Conservation (phyloP, 2,888 invertebrate genomes). For the Troides oblongomaculatus region DNA sequence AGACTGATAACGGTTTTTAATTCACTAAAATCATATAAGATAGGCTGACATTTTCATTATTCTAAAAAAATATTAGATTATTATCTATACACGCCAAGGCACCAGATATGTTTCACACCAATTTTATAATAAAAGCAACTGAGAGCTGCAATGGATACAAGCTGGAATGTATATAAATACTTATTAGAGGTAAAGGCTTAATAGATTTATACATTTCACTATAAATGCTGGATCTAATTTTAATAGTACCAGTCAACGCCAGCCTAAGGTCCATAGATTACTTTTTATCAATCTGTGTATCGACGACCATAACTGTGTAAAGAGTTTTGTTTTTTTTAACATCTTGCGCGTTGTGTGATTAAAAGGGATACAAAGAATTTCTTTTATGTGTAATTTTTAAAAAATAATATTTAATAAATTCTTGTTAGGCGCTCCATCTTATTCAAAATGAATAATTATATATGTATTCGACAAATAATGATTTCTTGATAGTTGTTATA, state of each 20-base stretch:
- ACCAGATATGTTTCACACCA: conserved; percentile 35
- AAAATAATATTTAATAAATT: not conserved
- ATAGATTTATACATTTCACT: not conserved
- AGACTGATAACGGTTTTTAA: not conserved
- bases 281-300: no score
- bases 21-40: not conserved
- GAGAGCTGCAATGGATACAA: conserved; percentile 43
- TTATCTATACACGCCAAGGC: conserved; percentile 33
- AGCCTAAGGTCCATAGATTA: not conserved
- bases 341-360: not conserved
- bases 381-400: not conserved
- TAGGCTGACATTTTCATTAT: conserved; percentile 9
- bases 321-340: not conserved
- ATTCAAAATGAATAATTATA: not conserved
- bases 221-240: not conserved
- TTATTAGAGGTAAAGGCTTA: conserved; percentile 60
- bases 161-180: conserved; percentile 61
- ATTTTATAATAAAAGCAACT: conserved; percentile 45
- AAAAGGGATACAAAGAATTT: not conserved
- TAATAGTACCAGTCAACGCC: not conserved
- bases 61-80: conserved; percentile 18
- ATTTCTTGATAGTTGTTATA: no score
- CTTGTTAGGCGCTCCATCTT: not conserved
- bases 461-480: no score
- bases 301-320: not conserved